Evolutionary conservation across 2,797 vertebrate species (phyloP), one percentile per base, ranked within the genome.

Genomic region (Ambastaia sidthimunki): DNA sequence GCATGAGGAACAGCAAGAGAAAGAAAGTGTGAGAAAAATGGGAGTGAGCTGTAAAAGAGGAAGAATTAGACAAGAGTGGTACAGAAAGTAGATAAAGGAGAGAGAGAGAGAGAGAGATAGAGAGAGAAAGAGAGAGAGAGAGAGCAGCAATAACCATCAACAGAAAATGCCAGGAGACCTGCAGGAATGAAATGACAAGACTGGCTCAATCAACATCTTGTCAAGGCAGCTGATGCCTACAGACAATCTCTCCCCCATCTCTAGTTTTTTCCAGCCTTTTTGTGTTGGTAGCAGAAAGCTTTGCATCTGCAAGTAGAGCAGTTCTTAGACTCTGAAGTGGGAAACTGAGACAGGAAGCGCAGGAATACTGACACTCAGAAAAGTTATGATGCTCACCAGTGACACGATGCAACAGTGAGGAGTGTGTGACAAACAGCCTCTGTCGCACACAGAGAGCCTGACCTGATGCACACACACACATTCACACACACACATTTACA

Each of bases 151-250:
- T 87, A 90, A 88, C 87, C 89, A 86, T 85, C 89, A 89, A 86
- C 86, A 85, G 89, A 90, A 90, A 92, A 88, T 90, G 91, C 90
- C 90, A 84, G 89, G 90, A 91, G 92, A 90, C 89, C 87, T 88
- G 89, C 85, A 88, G 87, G 86, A 91, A 84, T 74, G 73, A 89
- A 93, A 91, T 91, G 91, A 93, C 92, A 93, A 91, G 90, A 89
- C 89, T 82, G 89, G 89, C 92, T 94, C 93, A 92, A 93, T 93
- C 93, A 92, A 90, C 91, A 90, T 93, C 90, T 92, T 91, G 92
- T 94, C 92, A 92, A 91, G 90, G 92, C 88, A 81, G 90, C 89
- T 91, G 92, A 92, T 93, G 89, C 91, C 88, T 90, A 89, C 89
- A 91, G 91, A 93, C 92, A 91, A 89, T 91, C 91, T 91, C 88